Conservation (phyloP, 1,140 invertebrate genomes). For the Atta colombica region DNA sequence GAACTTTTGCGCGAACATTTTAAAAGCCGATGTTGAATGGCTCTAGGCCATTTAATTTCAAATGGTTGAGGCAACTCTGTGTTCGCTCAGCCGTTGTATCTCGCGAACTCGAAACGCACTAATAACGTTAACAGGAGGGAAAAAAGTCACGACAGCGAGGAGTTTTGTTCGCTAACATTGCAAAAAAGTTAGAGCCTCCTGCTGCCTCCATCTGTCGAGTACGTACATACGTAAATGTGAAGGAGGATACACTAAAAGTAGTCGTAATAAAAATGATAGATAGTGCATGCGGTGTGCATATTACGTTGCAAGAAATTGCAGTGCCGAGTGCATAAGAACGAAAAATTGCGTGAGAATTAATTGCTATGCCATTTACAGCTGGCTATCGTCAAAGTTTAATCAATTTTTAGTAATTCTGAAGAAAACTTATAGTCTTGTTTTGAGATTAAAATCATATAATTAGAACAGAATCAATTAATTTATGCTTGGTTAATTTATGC, state of each 20-base stretch:
- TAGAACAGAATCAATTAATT: background rate
- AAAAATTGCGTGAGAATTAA: slow-evolving; percentile 1
- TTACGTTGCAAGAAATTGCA: background rate
- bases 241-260: background rate
- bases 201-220: background rate
- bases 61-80: slow-evolving; percentile 16
- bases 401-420: background rate
- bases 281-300: background rate
- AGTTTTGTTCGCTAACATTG: background rate
- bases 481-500: no score
- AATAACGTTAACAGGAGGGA: slow-evolving; percentile 44
- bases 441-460: background rate
- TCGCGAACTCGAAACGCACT: slow-evolving; percentile 41
- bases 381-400: background rate
- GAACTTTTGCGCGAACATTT: background rate
- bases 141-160: slow-evolving; percentile 37
- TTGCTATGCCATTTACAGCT: background rate
- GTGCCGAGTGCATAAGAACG: background rate
- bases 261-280: slow-evolving; percentile 27
- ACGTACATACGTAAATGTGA: slow-evolving; percentile 2
- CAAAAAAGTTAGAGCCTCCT: slow-evolving; percentile 23
- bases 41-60: slow-evolving; percentile 44
- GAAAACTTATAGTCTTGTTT: background rate
- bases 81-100: slow-evolving; percentile 29
- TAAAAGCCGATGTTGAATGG: slow-evolving; percentile 33